Evolutionary conservation across 2,888 invertebrate species (phyloP).

Genomic region (Dolichopus griseipennis): DNA sequence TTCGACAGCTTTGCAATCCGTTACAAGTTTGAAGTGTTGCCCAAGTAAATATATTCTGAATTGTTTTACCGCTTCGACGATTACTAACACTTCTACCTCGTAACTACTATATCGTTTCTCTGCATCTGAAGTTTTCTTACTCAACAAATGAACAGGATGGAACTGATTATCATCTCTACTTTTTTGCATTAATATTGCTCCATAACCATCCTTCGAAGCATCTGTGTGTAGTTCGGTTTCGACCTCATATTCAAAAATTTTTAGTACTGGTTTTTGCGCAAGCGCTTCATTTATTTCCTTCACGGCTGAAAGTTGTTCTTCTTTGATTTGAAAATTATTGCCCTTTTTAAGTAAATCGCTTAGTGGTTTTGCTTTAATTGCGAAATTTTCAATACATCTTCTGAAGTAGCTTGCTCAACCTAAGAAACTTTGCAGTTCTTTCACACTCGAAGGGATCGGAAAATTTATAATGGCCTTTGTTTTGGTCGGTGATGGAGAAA

Average conservation of each 20-base stretch:
- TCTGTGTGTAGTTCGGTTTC: background rate
- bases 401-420: too few species aligned
- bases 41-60: slow-evolving; percentile 26
- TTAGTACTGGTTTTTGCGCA: background rate
- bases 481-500: too few species aligned
- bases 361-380: too few species aligned
- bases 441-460: too few species aligned
- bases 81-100: slow-evolving; percentile 16
- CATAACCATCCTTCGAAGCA: slow-evolving; percentile 7
- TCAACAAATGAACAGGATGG: too few species aligned
- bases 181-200: slow-evolving; percentile 8
- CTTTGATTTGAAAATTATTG: background rate
- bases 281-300: background rate
- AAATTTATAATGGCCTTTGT: too few species aligned
- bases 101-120: slow-evolving; percentile 15
- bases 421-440: too few species aligned
- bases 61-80: slow-evolving; percentile 22
- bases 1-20: slow-evolving; percentile 22
- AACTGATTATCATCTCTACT: slow-evolving; percentile 14
- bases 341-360: too few species aligned
- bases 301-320: slow-evolving; percentile 2
- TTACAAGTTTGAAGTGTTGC: slow-evolving; percentile 21
- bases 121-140: too few species aligned
- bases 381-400: too few species aligned
- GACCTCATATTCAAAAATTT: background rate